Conservation (phyloP, 2,797 vertebrate species). For the Cyprinodon diabolis region DNA sequence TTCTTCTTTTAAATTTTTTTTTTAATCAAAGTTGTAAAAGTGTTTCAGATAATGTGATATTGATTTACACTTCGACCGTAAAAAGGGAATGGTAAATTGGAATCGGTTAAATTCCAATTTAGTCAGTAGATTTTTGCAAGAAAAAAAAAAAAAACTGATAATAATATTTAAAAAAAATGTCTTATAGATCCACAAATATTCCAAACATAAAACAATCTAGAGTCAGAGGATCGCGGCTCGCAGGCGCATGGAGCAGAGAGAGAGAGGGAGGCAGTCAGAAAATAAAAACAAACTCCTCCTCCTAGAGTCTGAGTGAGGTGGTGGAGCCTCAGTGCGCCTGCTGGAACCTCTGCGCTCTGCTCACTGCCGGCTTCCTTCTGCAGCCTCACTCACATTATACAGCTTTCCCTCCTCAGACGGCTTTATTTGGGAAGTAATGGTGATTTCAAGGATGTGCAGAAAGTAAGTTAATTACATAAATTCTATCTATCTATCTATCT, state of each 20-base stretch:
- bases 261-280: neutral
- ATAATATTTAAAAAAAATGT: too few species aligned
- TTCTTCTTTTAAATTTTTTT: too few species aligned
- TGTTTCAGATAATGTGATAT: too few species aligned
- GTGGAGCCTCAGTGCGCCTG: conserved; percentile 13
- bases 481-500: conserved; percentile 12
- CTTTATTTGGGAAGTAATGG: neutral
- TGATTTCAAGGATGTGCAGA: neutral
- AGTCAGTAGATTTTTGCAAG: too few species aligned
- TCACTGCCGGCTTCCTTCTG: neutral
- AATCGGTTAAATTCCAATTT: too few species aligned
- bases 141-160: too few species aligned
- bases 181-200: neutral
- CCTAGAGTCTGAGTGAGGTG: neutral
- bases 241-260: neutral
- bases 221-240: neutral
- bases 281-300: conserved; percentile 1
- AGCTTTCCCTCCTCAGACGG: conserved; percentile 12
- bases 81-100: too few species aligned
- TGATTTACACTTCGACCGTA: too few species aligned
- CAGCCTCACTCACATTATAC: neutral
- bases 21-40: too few species aligned
- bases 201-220: neutral
- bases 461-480: conserved; percentile 25
- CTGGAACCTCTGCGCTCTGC: neutral